Conservation (phyloP, 2,888 invertebrate species). For the Lasioglossum leucozonium region DNA sequence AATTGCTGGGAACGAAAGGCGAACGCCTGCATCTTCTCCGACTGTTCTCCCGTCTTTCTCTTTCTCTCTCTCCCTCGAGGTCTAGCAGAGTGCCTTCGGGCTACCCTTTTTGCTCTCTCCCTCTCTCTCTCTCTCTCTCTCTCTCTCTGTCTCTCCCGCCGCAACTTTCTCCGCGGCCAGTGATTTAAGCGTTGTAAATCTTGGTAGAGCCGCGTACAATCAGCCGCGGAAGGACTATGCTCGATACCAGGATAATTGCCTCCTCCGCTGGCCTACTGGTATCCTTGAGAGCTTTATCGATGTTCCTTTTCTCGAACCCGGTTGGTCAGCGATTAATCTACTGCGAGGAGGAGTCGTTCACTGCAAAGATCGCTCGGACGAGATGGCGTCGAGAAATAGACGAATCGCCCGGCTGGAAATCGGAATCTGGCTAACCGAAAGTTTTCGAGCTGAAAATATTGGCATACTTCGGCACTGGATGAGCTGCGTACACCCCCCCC, state of each 20-base stretch:
- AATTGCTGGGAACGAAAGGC: constrained; percentile 69
- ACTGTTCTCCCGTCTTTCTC: constrained; percentile 6
- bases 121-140: background rate
- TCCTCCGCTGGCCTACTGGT: constrained; percentile 58
- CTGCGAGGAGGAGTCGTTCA: constrained; percentile 19
- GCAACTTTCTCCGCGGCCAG: constrained; percentile 44
- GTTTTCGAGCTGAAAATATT: constrained; percentile 54
- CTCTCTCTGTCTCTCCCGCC: constrained; percentile 16
- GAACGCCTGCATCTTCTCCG: constrained; percentile 15
- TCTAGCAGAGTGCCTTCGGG: background rate
- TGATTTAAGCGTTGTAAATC: constrained; percentile 78
- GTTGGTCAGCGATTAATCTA: constrained; percentile 60
- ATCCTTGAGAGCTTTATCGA: constrained; percentile 56
- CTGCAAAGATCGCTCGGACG: constrained; percentile 54
- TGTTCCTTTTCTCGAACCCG: constrained; percentile 29
- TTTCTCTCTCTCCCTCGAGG: background rate
- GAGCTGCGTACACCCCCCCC: background rate
- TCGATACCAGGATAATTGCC: constrained; percentile 74
- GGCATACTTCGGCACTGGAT: constrained; percentile 51
- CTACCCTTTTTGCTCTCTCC: constrained; percentile 20
- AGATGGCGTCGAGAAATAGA: constrained; percentile 60
- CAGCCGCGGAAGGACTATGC: constrained; percentile 64
- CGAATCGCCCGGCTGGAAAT: constrained; percentile 51
- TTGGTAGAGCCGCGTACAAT: constrained; percentile 68
- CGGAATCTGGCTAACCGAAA: constrained; percentile 53